Evolutionary conservation across 37 sponge, comb jelly and placozoan genomes (phyloP).

Genomic region (Lycopodina hypogea): DNA sequence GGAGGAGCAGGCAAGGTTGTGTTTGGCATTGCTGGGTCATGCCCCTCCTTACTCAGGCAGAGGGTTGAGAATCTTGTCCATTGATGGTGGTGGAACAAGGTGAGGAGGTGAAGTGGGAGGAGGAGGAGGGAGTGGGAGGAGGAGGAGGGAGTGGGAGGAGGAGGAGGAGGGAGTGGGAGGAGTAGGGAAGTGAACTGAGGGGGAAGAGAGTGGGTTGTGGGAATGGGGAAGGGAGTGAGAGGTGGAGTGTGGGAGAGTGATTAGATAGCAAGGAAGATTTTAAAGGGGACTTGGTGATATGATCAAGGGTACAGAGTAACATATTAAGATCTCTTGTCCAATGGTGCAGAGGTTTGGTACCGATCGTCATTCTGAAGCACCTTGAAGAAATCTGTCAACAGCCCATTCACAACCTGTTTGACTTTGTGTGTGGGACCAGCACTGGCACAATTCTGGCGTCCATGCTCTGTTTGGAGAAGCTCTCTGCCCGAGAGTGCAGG

Average conservation of each 20-base stretch:
- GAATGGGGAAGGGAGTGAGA: no score
- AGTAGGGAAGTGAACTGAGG: no score
- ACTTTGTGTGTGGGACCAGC: slow-evolving; percentile 79
- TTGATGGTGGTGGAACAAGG: slow-evolving; percentile 88
- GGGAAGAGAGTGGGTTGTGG: no score
- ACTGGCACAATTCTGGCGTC: slow-evolving; percentile 57
- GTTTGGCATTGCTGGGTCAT: slow-evolving; percentile 59
- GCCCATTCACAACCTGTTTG: slow-evolving; percentile 60
- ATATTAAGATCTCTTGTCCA: no score
- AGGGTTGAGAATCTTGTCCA: slow-evolving; percentile 67
- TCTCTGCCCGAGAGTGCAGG: slow-evolving; percentile 11
- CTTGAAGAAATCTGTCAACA: slow-evolving; percentile 50
- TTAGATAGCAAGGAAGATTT: no score
- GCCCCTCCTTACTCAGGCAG: slow-evolving; percentile 31
- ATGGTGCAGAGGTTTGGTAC: slow-evolving; percentile 62
- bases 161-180: background rate
- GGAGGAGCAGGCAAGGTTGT: slow-evolving; percentile 39
- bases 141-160: no score
- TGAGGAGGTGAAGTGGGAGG: background rate
- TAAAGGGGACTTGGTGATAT: no score
- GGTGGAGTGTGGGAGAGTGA: no score
- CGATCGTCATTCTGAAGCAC: slow-evolving; percentile 54
- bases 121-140: no score
- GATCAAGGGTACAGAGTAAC: no score
- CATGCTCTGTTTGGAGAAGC: slow-evolving; percentile 43